Evolutionary conservation across 2,113 vertebrate species (phyloP), one percentile per base, ranked within the genome.

Genomic region (Jacana jacana): DNA sequence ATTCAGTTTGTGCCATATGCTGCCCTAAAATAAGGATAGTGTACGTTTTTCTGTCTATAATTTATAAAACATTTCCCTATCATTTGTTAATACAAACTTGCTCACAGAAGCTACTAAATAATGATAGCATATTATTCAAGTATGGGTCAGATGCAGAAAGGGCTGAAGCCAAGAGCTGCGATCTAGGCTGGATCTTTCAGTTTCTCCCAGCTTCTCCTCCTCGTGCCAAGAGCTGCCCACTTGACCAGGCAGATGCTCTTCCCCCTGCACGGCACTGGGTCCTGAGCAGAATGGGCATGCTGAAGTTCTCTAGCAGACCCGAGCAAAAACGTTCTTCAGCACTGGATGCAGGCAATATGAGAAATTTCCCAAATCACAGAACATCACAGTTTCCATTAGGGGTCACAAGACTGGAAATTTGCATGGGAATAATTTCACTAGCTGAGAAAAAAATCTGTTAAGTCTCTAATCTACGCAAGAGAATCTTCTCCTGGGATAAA

Each of bases 251-350:
- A 14, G 55, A 57, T 58, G 57, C 48, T 82, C 19, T 76, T 60
- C 13, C 49, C 15, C 27, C 14, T 57, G 19, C 31, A 1, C 6
- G 44, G 18, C n/a, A 3, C 14, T 3, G 46, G 15, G 5, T 52
- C 49, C 78, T 57, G 51, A 66, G 60, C 60, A 66, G 58, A 39
- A 57, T 0, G 1, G n/a, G 14, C 9, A 49, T 0, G 0, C 42
- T 39, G 51, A 60, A n/a, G 25, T 27, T 40, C 73, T 58, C 55
- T 17, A 1, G 8, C 31, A 66, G 33, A 80, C 18, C 23, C 63
- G 5, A 22, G 14, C 61, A 85, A 75, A 51, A 87, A 89, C 0
- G 1, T 25, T 66, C 46, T 51, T 66, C 40, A 28, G 46, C 4
- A 6, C 25, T 75, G 19, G n/a, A 63, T 44, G 81, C 24, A n/a